These are phyloP conservation scores for Propithecus deckenii DNA, from an alignment of 2,797 vertebrate genomes.

Conservation along the genomic window DNA sequence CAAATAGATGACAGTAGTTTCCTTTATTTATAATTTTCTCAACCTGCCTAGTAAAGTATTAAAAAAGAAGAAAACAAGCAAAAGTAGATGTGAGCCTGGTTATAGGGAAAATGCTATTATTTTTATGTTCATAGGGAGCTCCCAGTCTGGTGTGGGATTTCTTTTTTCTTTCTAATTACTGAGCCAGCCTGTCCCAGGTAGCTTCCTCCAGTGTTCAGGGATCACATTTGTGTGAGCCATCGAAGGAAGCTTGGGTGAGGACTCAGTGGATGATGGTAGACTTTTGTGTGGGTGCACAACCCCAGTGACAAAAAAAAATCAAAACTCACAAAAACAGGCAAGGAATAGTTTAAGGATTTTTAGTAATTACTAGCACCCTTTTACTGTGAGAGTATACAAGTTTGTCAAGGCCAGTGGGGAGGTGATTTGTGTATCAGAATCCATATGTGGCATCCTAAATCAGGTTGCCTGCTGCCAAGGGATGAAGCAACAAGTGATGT, in stretches of 20 bases:
- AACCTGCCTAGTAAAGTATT: neutral
- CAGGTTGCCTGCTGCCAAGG: neutral
- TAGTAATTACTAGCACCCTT: neutral
- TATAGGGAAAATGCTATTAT: neutral
- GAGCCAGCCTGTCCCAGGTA: neutral
- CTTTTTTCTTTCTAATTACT: neutral
- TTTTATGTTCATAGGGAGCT: neutral
- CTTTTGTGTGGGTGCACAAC: neutral
- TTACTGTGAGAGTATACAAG: neutral
- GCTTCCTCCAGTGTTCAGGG: neutral
- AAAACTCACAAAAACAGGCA: neutral
- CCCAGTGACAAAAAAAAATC: neutral
- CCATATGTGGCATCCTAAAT: neutral
- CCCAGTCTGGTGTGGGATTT: neutral
- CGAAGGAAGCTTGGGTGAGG: neutral
- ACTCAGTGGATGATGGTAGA: neutral
- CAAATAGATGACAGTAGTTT: neutral
- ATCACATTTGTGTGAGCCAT: neutral
- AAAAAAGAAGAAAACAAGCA: neutral
- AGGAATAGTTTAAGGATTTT: neutral
- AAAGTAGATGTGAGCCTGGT: neutral
- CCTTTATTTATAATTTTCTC: conserved; percentile 37
- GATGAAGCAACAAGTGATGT: neutral
- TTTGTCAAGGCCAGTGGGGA: neutral
- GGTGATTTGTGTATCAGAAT: neutral